Evolutionary conservation across 2,113 vertebrate genomes (phyloP).

Genomic region (Mus spicilegus): DNA sequence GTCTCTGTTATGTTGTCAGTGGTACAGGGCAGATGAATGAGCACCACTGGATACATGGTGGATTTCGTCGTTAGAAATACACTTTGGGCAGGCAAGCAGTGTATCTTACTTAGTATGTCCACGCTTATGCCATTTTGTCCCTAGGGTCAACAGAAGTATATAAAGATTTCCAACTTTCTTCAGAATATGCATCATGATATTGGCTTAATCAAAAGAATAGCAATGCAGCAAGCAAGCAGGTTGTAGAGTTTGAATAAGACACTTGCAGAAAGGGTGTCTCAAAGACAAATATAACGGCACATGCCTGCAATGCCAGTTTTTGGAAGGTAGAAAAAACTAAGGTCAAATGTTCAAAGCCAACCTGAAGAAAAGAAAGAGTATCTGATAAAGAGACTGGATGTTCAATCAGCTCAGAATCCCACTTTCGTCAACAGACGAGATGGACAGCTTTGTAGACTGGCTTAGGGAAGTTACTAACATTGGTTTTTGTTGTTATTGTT

Average conservation of each 20-base stretch:
- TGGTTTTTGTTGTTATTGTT: neutral
- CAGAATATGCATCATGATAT: neutral
- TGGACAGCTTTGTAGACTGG: neutral
- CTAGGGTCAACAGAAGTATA: constrained; percentile 7
- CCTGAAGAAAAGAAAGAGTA: neutral
- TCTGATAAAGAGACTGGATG: neutral
- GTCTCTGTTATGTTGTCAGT: neutral
- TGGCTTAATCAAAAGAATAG: neutral
- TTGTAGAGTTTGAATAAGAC: neutral
- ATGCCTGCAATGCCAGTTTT: neutral
- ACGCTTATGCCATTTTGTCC: neutral
- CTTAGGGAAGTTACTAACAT: neutral
- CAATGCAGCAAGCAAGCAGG: neutral
- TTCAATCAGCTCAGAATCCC: neutral
- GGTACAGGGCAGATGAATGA: neutral
- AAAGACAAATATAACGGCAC: neutral
- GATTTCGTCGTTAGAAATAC: neutral
- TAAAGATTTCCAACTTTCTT: constrained; percentile 39
- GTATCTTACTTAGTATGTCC: neutral
- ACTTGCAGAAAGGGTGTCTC: neutral
- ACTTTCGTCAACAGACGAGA: neutral
- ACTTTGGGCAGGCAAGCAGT: neutral
- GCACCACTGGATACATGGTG: neutral
- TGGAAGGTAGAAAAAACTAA: neutral
- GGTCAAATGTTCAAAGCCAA: neutral